Evolutionary conservation across 35 echinoderm and acorn worm species (phyloP), one percentile per base, ranked within the genome.

Genomic region (Holothuria glaberrima): DNA sequence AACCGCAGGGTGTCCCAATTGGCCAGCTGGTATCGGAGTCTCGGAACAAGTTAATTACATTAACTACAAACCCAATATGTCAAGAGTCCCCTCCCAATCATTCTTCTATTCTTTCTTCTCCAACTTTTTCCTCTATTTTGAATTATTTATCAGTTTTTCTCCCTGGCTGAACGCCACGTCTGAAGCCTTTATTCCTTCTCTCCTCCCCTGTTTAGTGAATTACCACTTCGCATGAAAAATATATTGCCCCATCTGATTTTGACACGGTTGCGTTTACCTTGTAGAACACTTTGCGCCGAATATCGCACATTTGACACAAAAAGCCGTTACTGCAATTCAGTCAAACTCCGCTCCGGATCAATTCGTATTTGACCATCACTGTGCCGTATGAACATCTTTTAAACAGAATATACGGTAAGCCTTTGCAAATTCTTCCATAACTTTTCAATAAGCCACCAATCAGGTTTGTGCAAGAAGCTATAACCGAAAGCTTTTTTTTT

Each of bases 121-220:
- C 46, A 24, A 34, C 14, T 76, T 71, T 29, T 31, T 45, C 72
- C 25, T 46, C n/a, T 41, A 35, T 14, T 76, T 44, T 76, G 72
- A 76, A 76, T 76, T 76, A 76, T 76, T 76, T 76, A 76, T 76
- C 72, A 76, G 72, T 76, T 76, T 34, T 46, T 46, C 44, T 46
- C 44, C 44, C 44, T 46, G 44, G 44, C 44, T 46, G 44, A 46
- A 46, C 44, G 10, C 44, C 4, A 46, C 44, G 44, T 10, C 44
- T 46, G 44, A 46, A 46, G 44, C 44, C 10, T 46, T 46, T 5
- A 46, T 46, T 4, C 10, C 44, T 46, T 46, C 10, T 46, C 44
- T 46, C 44, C 44, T 46, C 44, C 44, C 44, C 44, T 46, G 10
- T 46, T 46, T 46, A 46, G 44, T 46, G 44, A 46, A 46, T 46